phyloP scores from a whole-genome alignment of 2,888 invertebrate genomes.

The Blastobasis lacticolella region DNA sequence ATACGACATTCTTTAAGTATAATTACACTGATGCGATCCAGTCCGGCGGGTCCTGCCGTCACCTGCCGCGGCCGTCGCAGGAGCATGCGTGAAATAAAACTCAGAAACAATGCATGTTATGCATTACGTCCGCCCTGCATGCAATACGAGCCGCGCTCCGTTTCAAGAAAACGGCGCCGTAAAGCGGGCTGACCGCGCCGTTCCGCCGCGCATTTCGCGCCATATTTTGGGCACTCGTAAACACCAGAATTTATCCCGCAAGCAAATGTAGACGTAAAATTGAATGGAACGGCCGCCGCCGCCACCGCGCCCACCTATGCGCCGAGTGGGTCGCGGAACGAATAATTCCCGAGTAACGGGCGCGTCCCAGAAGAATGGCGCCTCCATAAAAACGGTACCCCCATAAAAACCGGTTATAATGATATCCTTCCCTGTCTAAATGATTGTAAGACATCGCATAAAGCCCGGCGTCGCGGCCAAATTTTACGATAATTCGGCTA shows the following conservation, averaged over 20 bases:
- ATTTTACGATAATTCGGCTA: constrained; percentile 36
- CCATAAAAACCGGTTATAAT: constrained; percentile 50
- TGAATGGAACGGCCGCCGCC: constrained; percentile 2
- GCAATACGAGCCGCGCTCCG: too few species aligned
- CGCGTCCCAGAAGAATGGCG: constrained; percentile 21
- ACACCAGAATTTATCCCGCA: constrained; percentile 3
- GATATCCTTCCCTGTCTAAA: constrained; percentile 45
- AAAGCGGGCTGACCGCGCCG: neutral
- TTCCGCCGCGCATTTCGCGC: neutral
- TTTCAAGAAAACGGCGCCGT: neutral
- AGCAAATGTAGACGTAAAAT: constrained; percentile 7
- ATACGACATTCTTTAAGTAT: too few species aligned
- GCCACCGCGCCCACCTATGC: neutral
- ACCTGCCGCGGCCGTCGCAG: neutral
- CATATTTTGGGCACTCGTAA: constrained; percentile 2
- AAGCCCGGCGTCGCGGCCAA: constrained; percentile 26
- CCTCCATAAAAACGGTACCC: constrained; percentile 42
- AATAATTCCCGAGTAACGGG: constrained; percentile 14
- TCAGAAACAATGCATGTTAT: neutral
- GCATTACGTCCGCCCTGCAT: too few species aligned
- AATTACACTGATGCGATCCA: neutral
- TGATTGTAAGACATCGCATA: constrained; percentile 44
- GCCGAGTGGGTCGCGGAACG: constrained; percentile 2
- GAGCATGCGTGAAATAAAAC: neutral
- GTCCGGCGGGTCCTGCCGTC: neutral